phyloP scores from a whole-genome alignment of 2,797 vertebrate genomes.

The Lutra lutra region DNA sequence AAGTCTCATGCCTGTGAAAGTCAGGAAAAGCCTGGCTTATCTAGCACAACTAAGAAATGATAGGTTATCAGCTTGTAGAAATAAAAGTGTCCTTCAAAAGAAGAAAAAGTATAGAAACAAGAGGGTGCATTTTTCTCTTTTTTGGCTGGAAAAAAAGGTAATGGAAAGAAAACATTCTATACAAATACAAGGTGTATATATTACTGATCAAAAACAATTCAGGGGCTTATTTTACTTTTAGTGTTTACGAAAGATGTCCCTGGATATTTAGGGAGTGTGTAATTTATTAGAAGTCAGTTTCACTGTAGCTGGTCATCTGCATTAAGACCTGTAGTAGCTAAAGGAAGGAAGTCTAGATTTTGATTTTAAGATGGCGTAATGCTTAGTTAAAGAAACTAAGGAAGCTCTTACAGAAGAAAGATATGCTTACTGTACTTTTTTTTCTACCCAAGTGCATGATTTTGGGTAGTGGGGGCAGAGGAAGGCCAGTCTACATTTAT shows the following conservation, averaged over 20 bases:
- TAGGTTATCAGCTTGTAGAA: neutral
- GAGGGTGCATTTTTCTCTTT: neutral
- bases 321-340: neutral
- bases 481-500: neutral
- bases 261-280: neutral
- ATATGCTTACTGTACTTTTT: neutral
- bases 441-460: neutral
- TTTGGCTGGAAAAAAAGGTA: neutral
- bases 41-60: neutral
- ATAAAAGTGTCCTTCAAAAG: neutral
- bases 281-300: neutral
- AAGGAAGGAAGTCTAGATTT: neutral
- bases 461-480: neutral
- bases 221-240: neutral
- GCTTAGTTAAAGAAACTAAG: neutral
- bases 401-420: neutral
- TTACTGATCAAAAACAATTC: conserved; percentile 22
- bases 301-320: neutral
- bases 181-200: neutral
- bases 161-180: neutral
- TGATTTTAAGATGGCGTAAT: neutral
- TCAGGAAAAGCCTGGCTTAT: neutral
- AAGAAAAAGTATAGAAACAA: neutral
- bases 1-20: neutral
- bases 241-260: neutral